Evolutionary conservation across 2,888 invertebrate species (phyloP).

Genomic region (Tipula unca): DNA sequence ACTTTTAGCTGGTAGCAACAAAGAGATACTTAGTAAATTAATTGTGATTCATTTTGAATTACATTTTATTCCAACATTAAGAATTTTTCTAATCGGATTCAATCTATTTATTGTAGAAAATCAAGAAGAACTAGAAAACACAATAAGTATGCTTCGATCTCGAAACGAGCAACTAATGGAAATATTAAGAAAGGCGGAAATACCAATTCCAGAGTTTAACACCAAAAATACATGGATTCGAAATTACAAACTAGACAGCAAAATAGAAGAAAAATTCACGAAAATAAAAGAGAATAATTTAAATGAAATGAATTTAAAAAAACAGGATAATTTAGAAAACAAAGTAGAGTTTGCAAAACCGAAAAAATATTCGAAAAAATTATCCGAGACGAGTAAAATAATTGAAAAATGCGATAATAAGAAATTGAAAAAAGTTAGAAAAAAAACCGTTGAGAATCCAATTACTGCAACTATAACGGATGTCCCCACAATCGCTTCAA

Average conservation of each 20-base stretch:
- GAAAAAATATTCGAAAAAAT: constrained; percentile 23
- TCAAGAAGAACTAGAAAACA: constrained; percentile 26
- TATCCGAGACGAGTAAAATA: constrained; percentile 18
- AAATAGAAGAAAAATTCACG: background rate
- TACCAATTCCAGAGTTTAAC: constrained; percentile 26
- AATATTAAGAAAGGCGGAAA: constrained; percentile 27
- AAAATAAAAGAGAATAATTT: constrained; percentile 22
- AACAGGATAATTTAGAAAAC: background rate
- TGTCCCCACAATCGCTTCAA: background rate
- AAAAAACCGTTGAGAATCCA: background rate
- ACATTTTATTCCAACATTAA: background rate
- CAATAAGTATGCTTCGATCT: constrained; percentile 26
- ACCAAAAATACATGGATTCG: constrained; percentile 16
- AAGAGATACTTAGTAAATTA: constrained; percentile 27
- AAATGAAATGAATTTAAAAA: background rate
- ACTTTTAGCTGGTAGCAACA: constrained; percentile 29
- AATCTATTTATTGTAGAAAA: constrained; percentile 23
- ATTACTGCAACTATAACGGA: background rate
- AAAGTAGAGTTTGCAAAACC: constrained; percentile 21
- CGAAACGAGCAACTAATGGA: constrained; percentile 28
- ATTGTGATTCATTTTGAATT: background rate
- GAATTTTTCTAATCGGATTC: background rate
- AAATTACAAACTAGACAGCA: background rate
- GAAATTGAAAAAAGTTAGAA: background rate
- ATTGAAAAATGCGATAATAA: background rate